A percentile compares a stretch with the other conserved stretches of the same genome.
These are phyloP conservation scores for Lontra canadensis DNA, from an alignment of 2,113 vertebrate genomes.

Conservation along the genomic window DNA sequence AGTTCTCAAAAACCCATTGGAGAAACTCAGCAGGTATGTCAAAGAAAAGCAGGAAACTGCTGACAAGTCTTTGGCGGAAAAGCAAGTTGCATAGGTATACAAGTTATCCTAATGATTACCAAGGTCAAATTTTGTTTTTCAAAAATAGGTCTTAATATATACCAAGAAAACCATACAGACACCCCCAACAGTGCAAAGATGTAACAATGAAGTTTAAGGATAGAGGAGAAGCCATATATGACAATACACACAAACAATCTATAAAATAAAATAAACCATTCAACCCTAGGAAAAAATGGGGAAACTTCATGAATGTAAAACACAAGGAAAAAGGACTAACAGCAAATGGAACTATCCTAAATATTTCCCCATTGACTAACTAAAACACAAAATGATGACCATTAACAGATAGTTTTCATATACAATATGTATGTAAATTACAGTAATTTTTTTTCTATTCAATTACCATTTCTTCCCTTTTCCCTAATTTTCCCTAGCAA, in stretches of 20 bases:
- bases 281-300: conserved; percentile 21
- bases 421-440: neutral
- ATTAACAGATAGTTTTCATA: neutral
- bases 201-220: conserved; percentile 24
- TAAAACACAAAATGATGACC: neutral
- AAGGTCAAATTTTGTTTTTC: conserved; percentile 37
- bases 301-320: neutral
- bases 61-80: conserved; percentile 69
- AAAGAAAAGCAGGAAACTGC: conserved; percentile 26
- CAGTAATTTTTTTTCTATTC: neutral
- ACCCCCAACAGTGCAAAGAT: neutral
- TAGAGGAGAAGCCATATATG: neutral
- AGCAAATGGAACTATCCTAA: neutral
- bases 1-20: conserved; percentile 25
- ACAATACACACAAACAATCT: conserved; percentile 2
- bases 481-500: conserved; percentile 33
- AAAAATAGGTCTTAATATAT: conserved; percentile 33
- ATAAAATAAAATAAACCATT: conserved; percentile 59
- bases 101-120: conserved; percentile 54
- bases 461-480: neutral
- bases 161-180: neutral
- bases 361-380: neutral
- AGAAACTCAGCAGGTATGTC: conserved; percentile 38
- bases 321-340: neutral
- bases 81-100: neutral